phyloP scores from a whole-genome alignment of 2,888 invertebrate genomes.

The Brassicogethes aeneus region DNA sequence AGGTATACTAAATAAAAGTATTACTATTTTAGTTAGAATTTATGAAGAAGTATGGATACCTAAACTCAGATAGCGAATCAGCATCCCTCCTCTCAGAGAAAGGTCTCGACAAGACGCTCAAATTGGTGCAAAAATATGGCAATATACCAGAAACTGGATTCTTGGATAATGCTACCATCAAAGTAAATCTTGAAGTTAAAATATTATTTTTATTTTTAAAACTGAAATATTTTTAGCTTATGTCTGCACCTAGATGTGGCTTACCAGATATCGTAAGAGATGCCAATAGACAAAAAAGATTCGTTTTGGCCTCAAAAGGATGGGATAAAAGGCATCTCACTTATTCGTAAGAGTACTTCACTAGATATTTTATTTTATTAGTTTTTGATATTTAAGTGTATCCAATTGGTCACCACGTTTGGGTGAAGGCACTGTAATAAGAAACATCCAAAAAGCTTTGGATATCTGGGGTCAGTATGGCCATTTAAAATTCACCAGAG shows the following conservation, averaged over 20 bases:
- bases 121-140: conserved; percentile 61
- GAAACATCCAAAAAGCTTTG: conserved; percentile 53
- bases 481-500: conserved; percentile 47
- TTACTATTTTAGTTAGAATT: conserved; percentile 54
- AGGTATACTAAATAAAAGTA: too few species aligned
- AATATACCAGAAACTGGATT: conserved; percentile 59
- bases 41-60: conserved; percentile 62
- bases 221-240: conserved; percentile 44
- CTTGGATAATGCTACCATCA: conserved; percentile 54
- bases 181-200: conserved; percentile 36
- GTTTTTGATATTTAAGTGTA: conserved; percentile 53
- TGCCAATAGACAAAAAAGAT: conserved; percentile 46
- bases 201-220: not conserved
- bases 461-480: conserved; percentile 62
- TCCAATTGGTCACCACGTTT: conserved; percentile 60
- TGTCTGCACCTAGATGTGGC: conserved; percentile 60
- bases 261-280: conserved; percentile 53
- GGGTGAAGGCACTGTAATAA: conserved; percentile 45
- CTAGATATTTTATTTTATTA: too few species aligned
- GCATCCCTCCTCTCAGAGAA: conserved; percentile 54
- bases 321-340: conserved; percentile 61
- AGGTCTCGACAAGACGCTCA: conserved; percentile 54
- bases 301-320: conserved; percentile 50
- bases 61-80: conserved; percentile 45
- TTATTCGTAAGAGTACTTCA: conserved; percentile 65